Conservation (phyloP, 2,888 invertebrate genomes). For the Caenorhabditis sp. region DNA sequence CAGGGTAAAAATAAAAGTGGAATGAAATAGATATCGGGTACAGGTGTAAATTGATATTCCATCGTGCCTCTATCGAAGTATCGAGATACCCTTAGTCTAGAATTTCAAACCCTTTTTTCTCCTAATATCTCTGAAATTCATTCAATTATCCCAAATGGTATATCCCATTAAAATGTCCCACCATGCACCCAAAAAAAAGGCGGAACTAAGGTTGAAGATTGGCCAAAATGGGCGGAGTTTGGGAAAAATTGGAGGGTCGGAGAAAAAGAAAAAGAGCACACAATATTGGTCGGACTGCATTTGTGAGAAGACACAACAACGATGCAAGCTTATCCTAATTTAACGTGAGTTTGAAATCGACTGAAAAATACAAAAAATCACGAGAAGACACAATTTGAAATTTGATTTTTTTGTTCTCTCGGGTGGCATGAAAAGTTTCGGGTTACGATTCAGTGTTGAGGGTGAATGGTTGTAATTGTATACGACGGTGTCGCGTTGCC, state of each 20-base stretch:
- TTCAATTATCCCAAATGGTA: neutral
- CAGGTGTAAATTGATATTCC: constrained; percentile 6
- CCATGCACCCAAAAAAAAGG: neutral
- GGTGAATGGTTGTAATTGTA: constrained; percentile 34
- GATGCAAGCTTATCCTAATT: neutral
- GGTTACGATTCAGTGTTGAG: constrained; percentile 24
- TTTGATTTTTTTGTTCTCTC: neutral
- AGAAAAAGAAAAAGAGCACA: neutral
- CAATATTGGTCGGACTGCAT: too few relatives aligned
- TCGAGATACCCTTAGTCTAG: neutral
- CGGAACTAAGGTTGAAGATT: neutral
- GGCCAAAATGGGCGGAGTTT: neutral
- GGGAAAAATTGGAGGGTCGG: too few relatives aligned
- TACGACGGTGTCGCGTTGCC: constrained; percentile 18
- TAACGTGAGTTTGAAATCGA: neutral
- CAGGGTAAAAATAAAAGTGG: too few relatives aligned
- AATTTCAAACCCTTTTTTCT: neutral
- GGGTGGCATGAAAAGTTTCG: constrained; percentile 9
- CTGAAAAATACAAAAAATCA: neutral
- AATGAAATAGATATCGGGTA: neutral
- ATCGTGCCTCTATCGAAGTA: neutral
- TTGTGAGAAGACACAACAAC: neutral
- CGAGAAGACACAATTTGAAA: constrained; percentile 4
- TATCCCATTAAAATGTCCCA: neutral
- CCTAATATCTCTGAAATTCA: neutral